Conservation (phyloP, 1,140 invertebrate species). For the Tetramorium alpestre region DNA sequence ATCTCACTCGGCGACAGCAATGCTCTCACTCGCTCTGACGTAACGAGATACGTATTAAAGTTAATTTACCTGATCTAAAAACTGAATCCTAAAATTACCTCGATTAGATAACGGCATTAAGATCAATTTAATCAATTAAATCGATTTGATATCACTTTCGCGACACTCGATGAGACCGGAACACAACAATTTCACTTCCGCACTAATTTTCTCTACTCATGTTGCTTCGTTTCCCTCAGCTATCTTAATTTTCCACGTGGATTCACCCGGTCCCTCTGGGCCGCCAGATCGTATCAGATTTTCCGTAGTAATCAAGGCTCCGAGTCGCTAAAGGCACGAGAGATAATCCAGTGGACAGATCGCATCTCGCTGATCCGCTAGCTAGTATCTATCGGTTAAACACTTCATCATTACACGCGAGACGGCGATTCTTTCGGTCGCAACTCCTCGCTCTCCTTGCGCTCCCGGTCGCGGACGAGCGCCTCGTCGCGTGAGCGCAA, state of each 20-base stretch:
- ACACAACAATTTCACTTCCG: slow-evolving; percentile 6
- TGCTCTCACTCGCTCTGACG: not conserved
- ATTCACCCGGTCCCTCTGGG: too few species aligned
- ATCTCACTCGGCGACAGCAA: not conserved
- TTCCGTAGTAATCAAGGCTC: not conserved
- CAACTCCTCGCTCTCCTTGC: not conserved
- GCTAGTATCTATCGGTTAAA: not conserved
- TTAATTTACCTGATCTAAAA: not conserved
- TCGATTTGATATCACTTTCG: slow-evolving; percentile 6
- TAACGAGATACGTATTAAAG: not conserved
- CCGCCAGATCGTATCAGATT: not conserved
- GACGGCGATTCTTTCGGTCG: not conserved
- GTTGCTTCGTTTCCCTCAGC: not conserved
- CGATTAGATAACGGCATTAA: not conserved
- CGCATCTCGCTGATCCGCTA: not conserved
- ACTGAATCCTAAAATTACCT: not conserved
- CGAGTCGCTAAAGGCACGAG: not conserved
- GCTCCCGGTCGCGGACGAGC: slow-evolving; percentile 5
- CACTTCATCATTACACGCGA: not conserved
- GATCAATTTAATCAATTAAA: not conserved
- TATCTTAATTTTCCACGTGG: not conserved
- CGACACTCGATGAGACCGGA: not conserved
- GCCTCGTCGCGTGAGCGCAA: slow-evolving; percentile 40
- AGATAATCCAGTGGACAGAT: not conserved
- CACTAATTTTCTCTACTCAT: not conserved